Base-by-base conservation (phyloP, 2,888 invertebrate species). In the Cantharis flavilabris region DNA sequence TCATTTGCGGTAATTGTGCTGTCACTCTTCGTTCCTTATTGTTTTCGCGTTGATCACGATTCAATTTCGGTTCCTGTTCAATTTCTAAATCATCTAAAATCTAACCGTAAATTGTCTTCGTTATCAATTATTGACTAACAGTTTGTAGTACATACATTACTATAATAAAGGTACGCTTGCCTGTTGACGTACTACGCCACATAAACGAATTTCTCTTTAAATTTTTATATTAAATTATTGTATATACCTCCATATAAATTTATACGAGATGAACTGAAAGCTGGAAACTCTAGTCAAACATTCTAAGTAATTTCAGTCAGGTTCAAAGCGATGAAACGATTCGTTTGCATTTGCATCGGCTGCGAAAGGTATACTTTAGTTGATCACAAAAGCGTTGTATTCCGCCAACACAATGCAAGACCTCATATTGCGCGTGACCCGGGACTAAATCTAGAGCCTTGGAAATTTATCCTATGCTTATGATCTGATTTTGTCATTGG, bases 11-110 rank as follows among this genome's bases (percentile, higher is more conserved):
- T 73, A 73, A 73, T 73, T 73, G 73, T 64, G 63, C 69, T 70
- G 73, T 70, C 73, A 70, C 69, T 73, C 73, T 73, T 73, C 73
- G 62, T 70, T 70, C 69, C 63, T 69, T 69, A 69, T 73, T 73
- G 73, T 73, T 70, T 69, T 73, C 73, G 64, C 70, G 30, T 70
- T 73, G 73, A 69, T 71, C 65, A 76, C 76, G 72, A 76, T 76
- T 76, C 73, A 73, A 73, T 73, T 73, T 73, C 70, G 70, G 73
- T 70, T 70, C 70, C 70, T 69, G 69, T 73, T 73, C 69, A 70
- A 73, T 73, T 73, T 30, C 73, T 10, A 62, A 16, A 49, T 62
- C 69, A 73, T 73, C 70, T 63, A 70, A 70, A 69, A 73, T 73
- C 63, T 73, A 62, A 73, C 70, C 69, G 73, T 73, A 73, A 70